Evolutionary conservation across 2,888 invertebrate species (phyloP), one percentile per base, ranked within the genome.

Genomic region (Neoaliturus tenellus): DNA sequence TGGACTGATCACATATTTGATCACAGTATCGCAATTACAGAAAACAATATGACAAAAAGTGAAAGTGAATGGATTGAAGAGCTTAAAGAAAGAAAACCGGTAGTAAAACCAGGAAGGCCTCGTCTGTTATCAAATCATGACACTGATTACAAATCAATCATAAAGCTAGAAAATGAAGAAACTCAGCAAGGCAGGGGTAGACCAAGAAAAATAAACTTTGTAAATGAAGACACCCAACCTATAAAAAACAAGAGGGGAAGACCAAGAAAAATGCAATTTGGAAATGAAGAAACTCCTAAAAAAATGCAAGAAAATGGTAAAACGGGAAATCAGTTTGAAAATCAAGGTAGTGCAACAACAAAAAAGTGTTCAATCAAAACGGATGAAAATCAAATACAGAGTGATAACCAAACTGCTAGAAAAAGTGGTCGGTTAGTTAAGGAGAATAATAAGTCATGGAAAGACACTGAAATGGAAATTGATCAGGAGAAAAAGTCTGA

Each of bases 21-120:
- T 10, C 75, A 75, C 20, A 75, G 75, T 20, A 48, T 75, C 12
- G 48, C 28, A 33, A 48, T 75, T 31, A 44, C 75, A 23, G 44
- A 75, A 33, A 48, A 48, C 33, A 48, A 44, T 35, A 75, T 75
- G 75, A 17, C 44, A 25, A 28, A 48, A 17, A 28, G 5, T 0
- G 75, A 75, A 75, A 75, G 1, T 28, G 33, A 14, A 28, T 75
- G 75, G 75, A 20, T 75, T 3, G 33, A 75, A 0, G 23, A 1
- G 14, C n/a, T 51, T 51, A 51, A 51, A 23, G 51, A 51, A 3
- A 51, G 51, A 23, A 20, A 51, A 14, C 23, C 51, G 14, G 51
- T 23, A 23, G 20, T 51, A 23, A 20, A 23, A 4, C 51, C 8
- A 51, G 51, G 23, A 23, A 51, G 23, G 23, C 51, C 20, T 51